These are phyloP conservation scores for Podotricha telesiphe DNA, from an alignment of 2,888 invertebrate species.

Conservation along the genomic window DNA sequence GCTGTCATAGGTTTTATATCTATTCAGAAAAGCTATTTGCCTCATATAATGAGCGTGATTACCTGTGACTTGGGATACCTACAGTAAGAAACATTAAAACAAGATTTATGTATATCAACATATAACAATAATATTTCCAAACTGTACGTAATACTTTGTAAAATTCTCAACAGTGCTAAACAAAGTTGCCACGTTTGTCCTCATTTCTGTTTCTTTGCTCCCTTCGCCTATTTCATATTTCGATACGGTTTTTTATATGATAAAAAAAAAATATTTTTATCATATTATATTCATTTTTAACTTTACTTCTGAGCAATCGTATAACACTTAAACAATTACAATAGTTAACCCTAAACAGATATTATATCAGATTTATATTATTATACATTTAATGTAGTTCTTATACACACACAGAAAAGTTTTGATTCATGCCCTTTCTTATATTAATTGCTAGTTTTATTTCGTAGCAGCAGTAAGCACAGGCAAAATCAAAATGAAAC, in stretches of 20 bases:
- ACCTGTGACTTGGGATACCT: neutral
- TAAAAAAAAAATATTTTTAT: neutral
- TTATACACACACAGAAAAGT: no score
- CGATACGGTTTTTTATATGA: neutral
- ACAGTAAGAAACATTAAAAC: neutral
- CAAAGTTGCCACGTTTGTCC: neutral
- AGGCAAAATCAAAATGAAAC: no score
- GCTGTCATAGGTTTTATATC: neutral
- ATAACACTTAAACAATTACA: no score
- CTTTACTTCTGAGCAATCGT: no score
- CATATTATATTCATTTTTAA: no score
- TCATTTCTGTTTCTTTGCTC: neutral
- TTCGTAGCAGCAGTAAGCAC: no score
- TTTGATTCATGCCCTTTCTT: no score
- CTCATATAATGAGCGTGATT: neutral
- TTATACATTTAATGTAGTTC: no score
- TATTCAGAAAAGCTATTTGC: neutral
- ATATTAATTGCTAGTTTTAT: no score
- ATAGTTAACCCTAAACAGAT: no score
- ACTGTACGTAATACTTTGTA: slow-evolving; percentile 1
- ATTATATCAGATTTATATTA: no score
- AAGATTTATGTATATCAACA: slow-evolving; percentile 3
- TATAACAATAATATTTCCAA: slow-evolving; percentile 9
- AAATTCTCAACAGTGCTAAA: neutral
- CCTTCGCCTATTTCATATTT: neutral